Conservation (phyloP, 2,113 vertebrate genomes). For the Aspidoscelis tigris region DNA sequence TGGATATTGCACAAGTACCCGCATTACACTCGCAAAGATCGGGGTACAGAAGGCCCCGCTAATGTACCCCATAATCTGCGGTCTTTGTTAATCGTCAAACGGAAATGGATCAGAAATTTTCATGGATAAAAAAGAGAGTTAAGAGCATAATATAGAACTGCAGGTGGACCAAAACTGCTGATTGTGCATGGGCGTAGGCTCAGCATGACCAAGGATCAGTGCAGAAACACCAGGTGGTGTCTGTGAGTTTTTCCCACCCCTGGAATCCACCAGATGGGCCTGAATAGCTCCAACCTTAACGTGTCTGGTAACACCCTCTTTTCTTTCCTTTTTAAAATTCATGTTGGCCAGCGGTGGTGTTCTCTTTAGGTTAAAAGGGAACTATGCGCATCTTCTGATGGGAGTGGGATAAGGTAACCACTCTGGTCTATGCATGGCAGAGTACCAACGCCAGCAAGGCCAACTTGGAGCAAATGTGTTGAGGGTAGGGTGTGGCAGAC, state of each 20-base stretch:
- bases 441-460: conserved; percentile 5
- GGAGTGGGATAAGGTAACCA: conserved; percentile 12
- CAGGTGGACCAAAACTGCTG: neutral
- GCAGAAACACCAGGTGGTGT: neutral
- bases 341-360: conserved; percentile 1
- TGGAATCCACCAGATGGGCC: neutral
- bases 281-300: neutral
- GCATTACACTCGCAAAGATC: neutral
- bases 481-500: neutral
- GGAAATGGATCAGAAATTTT: neutral
- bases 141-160: conserved; percentile 6
- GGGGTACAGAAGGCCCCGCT: conserved; percentile 1
- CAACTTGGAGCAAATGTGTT: neutral
- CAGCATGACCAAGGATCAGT: neutral
- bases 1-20: conserved; percentile 18
- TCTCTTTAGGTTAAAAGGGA: neutral
- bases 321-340: neutral
- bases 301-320: neutral
- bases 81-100: conserved; percentile 2
- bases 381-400: neutral
- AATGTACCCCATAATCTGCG: neutral
- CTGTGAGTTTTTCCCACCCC: neutral
- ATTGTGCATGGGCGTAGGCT: neutral
- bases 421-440: conserved; percentile 9
- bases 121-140: neutral